Base-by-base conservation (phyloP, 2,797 vertebrate species). In the Eulemur rubriventer region DNA sequence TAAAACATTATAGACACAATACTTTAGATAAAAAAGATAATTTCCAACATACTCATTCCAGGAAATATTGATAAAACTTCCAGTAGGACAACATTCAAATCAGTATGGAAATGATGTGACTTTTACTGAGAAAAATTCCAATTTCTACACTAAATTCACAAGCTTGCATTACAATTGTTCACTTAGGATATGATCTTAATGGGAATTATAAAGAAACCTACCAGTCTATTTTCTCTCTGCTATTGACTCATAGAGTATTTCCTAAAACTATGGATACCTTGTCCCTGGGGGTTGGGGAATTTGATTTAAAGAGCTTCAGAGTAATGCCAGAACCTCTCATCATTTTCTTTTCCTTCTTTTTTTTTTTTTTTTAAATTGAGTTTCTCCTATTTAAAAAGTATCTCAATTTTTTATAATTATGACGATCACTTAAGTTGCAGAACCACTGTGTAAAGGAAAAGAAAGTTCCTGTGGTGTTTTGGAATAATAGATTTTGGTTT, bases 81-180 rank as follows among this genome's bases (percentile, higher is more conserved):
- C 33, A 59, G 33, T 46, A 65, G 22, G 75, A 2, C 35, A 85
- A 89, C 11, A 75, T 79, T 94, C 4, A 78, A 89, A 48, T 81
- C 14, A 10, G 10, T 70, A 92, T 26, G 46, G n/a, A 78, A 81
- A 83, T 67, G 17, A 65, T 89, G 89, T 43, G 65, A 85, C 81
- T 91, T 91, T 96, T 48, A 89, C 70, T 82, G 80, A 94, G 73
- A 85, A 96, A 80, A 65, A 61, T 33, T 94, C 2, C 46, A 79
- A 78, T 93, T 59, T 81, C 28, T 67, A 52, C 67, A 69, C 55
- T 92, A 94, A 82, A 80, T 96, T 86, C 33, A 35, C 18, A 16
- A 69, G 55, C 41, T 61, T 55, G 46, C 7, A 63, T 61, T 63
- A 80, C 28, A 92, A 52, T 43, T 75, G 33, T 83, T 93, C 33